Evolutionary conservation across 2,113 vertebrate genomes (phyloP).

Genomic region (Dolichotis patagonum): DNA sequence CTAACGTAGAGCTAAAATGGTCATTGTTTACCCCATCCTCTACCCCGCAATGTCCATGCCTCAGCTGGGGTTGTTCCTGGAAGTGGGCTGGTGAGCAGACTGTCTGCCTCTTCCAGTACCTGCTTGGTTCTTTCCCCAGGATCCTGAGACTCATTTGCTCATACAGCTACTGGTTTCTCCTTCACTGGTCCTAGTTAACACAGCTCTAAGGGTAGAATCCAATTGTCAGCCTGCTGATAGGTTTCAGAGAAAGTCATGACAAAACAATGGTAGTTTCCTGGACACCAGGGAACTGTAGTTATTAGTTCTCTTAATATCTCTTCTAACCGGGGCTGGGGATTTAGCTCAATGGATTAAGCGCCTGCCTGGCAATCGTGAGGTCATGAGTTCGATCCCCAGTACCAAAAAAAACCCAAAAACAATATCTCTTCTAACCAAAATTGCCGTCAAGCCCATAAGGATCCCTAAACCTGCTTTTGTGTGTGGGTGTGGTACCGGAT

Average conservation of each 20-base stretch:
- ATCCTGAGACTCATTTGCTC: neutral
- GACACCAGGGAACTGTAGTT: neutral
- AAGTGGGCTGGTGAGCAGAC: neutral
- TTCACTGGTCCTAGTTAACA: neutral
- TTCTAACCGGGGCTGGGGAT: no score
- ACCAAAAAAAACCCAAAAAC: no score
- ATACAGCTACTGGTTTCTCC: neutral
- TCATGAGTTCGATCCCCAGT: no score
- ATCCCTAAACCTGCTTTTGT: neutral
- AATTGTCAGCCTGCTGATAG: neutral
- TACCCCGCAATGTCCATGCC: neutral
- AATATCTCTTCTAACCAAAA: neutral
- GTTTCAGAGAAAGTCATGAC: neutral
- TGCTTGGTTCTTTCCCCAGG: neutral
- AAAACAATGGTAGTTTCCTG: neutral
- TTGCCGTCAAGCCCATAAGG: neutral
- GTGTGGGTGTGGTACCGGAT: no score
- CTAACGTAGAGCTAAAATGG: neutral
- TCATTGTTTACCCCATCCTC: neutral
- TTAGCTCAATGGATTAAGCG: no score
- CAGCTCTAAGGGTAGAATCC: neutral
- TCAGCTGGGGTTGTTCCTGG: neutral
- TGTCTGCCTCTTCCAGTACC: neutral
- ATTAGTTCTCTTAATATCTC: neutral
- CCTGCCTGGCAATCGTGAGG: no score